phyloP scores from a whole-genome alignment of 2,797 vertebrate genomes.

The Pempheris klunzingeri region DNA sequence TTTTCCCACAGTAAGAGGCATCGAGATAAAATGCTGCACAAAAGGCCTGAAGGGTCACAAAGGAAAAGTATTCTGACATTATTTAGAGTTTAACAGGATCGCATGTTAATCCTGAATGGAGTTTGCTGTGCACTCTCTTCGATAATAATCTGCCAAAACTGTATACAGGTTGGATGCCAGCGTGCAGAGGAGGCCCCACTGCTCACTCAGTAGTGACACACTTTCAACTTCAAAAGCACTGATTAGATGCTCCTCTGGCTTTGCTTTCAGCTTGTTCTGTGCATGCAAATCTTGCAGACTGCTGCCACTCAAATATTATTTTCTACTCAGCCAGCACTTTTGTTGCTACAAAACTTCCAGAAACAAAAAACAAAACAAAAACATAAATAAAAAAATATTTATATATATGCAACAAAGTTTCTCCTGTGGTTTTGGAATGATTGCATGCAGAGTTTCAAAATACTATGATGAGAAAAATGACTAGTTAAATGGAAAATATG shows the following conservation, averaged over 20 bases:
- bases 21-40: not conserved
- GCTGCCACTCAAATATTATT: not conserved
- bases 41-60: not conserved
- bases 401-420: slow-evolving; percentile 42
- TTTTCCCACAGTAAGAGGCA: not conserved
- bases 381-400: too few species aligned
- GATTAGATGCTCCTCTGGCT: not conserved
- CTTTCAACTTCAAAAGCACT: not conserved
- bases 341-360: not conserved
- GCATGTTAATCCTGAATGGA: not conserved
- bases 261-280: not conserved
- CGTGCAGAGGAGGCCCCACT: too few species aligned
- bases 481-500: not conserved
- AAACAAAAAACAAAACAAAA: too few species aligned
- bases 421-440: slow-evolving; percentile 36
- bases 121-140: not conserved
- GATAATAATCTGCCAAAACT: not conserved
- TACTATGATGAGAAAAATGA: not conserved
- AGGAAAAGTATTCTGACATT: not conserved
- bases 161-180: not conserved
- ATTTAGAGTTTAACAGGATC: not conserved
- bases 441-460: slow-evolving; percentile 1
- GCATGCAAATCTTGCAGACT: not conserved
- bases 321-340: not conserved
- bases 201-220: not conserved